Evolutionary conservation across 2,797 vertebrate species (phyloP), one percentile per base, ranked within the genome.

Genomic region (Ctenosaura bakeri): DNA sequence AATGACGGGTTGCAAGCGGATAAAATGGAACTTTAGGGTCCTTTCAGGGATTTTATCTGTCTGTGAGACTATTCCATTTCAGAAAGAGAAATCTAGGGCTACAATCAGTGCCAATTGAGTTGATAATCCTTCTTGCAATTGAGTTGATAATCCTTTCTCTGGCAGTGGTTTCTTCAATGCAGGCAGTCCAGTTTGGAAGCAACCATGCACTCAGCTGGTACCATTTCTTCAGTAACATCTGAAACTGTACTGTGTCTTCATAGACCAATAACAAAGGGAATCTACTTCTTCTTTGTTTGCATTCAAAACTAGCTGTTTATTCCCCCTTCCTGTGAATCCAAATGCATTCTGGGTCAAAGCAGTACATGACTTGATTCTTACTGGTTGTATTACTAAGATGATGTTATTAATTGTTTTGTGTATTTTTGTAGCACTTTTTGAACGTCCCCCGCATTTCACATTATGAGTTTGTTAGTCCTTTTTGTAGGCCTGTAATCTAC

Each of bases 81-180:
- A 85, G 64, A 52, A 85, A 42, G n/a, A 69, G 29, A 85, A 85
- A 52, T 52, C 16, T 29, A 32, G 38, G 18, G 42, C 14, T n/a
- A 71, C 42, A 69, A 71, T 54, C 29, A 14, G 64, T 32, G 42
- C 3, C 64, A 22, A 26, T 46, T 46, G 42, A 46, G 42, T 46
- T 3, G 42, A 46, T 46, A 46, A 46, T 50, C 64, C 80, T 35
- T 62, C n/a, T 71, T 69, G 42, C 64, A 50, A 50, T n/a, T n/a
- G 26, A 71, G 42, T 52, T 69, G 29, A 85, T 52, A 84, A 69
- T 71, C 83, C 83, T 84, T 84, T 42, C 83, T 42, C 64, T 50
- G 83, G 69, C 64, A 69, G 83, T 66, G 24, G 42, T 46, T 69
- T 46, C 38, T 84, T 69, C 62, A 84, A 42, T 64, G 29, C 42